Base-by-base conservation (phyloP, 2,888 invertebrate species). In the Archips xylosteana region DNA sequence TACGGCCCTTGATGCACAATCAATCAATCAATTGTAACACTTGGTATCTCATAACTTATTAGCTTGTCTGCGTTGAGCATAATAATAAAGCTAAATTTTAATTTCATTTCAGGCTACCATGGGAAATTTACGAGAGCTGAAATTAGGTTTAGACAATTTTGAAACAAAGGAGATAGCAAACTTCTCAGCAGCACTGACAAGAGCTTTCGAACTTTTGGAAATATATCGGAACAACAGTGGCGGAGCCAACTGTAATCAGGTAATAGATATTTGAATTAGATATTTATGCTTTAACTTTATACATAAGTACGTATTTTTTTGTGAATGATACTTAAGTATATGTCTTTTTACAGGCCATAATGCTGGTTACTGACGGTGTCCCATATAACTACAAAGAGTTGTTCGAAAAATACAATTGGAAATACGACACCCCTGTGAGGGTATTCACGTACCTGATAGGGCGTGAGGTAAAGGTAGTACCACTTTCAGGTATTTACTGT, bases 401-500 rank as follows among this genome's bases (percentile, higher is more conserved):
- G 72, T 99, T 99, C 90, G 96, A 98, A 85, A 95, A 96, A 78
- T 98, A 97, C 93, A 99, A 99, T 90, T 98, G 98, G 97, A 93
- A 94, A 78, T 93, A 94, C 77, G 96, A 96, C 71, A 97, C 97
- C 92, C 97, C 98, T 82, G 98, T 99, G 65, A 95, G 99, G 79
- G 97, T 99, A 77, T 99, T 99, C 95, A 99, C 99, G 57, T 99
- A 99, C 95, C 95, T 99, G 84, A 99, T 99, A 92, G 99, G 99
- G 78, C 96, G 97, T 87, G 98, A 98, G 95, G 95, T 95, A 94
- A 94, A 93, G 96, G 96, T 83, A 94, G 93, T 94, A 94, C 92
- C 92, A 93, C 89, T 92, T 74, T 90, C 94, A 92, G 92, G 94
- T 93, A 89, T 92, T 74, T 94, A 94, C 92, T 94, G 94, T 91